Base-by-base conservation (phyloP, 2,888 invertebrate species). In the Graphium colonna region DNA sequence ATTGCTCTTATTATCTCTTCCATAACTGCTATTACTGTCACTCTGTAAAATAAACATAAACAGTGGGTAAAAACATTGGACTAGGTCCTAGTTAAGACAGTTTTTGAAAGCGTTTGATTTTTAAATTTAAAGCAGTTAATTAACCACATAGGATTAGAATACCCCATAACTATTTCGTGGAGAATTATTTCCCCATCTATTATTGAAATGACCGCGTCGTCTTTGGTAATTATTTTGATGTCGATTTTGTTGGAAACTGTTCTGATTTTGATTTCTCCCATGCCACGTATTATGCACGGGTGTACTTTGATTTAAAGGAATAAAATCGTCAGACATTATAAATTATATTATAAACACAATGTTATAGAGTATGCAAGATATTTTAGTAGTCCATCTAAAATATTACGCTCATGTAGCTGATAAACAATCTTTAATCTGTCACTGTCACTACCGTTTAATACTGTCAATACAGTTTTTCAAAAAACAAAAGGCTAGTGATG, bases 251-350 rank as follows among this genome's bases (percentile, higher is more conserved):
- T 65, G 74, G 13, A 68, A 65, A 55, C 67, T 66, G 36, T 69
- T 73, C 17, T 73, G 72, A 40, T 71, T 73, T 43, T 68, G 72
- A 56, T 67, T 70, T 55, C 64, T 71, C 10, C 69, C 68, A 52
- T 77, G 73, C 75, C 79, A 79, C 56, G 66, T 73, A 39, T 69
- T 67, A 13, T 73, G 76, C 5, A 78, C 67, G 18, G 88, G 88
- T 1, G 88, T 88, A 58, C 88, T 89, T 64, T 88, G 87, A 57
- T 79, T 82, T 16, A 89, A 58, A 1, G 88, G 88, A 58, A 89
- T 87, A 57, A 88, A 88, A 60, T 82, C 66, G 48, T 86, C 88
- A 1, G 86, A 78, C 88, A 87, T 87, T 16, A n/a, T 40, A 16
- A 13, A 9, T 52, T 0, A 4, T 10, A 18, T 5, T 15, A 39